Percentiles rank a stretch among this genome's conserved stretches.
phyloP scores from a whole-genome alignment of 2,113 vertebrate species.

The Sapajus apella region DNA sequence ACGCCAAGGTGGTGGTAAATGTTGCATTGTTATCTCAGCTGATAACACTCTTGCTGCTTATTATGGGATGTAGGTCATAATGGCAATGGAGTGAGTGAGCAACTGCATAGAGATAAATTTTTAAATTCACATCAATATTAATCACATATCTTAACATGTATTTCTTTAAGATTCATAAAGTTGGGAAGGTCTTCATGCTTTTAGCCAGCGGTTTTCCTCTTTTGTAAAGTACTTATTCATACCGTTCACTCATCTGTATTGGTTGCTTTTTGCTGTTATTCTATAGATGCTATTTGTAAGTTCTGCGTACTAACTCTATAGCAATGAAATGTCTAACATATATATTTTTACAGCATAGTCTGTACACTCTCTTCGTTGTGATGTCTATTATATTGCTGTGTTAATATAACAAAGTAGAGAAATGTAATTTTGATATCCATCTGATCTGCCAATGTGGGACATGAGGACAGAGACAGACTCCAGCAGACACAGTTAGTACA shows the following conservation, averaged over 20 bases:
- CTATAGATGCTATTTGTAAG: not conserved
- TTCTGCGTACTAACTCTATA: not conserved
- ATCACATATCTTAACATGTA: not conserved
- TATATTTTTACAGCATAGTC: not conserved
- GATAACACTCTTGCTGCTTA: conserved; percentile 2
- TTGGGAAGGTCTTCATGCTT: not conserved
- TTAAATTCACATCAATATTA: not conserved
- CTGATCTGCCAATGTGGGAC: not conserved
- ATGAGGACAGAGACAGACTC: not conserved
- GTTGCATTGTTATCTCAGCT: conserved; percentile 22
- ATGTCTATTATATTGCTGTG: too few species aligned
- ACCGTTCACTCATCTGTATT: not conserved
- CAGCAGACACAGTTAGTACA: not conserved
- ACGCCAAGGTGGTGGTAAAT: conserved; percentile 36
- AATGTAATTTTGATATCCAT: not conserved
- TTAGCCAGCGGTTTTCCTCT: not conserved
- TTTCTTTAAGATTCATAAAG: not conserved
- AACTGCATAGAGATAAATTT: not conserved
- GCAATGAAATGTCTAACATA: not conserved
- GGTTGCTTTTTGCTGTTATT: not conserved
- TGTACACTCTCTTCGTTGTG: too few species aligned
- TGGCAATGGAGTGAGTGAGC: too few species aligned
- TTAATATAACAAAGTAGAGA: too few species aligned
- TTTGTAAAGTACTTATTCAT: not conserved
- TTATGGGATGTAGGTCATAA: not conserved